Base-by-base conservation (phyloP, 2,113 vertebrate species). In the Stomatorhinus ivindoensis region DNA sequence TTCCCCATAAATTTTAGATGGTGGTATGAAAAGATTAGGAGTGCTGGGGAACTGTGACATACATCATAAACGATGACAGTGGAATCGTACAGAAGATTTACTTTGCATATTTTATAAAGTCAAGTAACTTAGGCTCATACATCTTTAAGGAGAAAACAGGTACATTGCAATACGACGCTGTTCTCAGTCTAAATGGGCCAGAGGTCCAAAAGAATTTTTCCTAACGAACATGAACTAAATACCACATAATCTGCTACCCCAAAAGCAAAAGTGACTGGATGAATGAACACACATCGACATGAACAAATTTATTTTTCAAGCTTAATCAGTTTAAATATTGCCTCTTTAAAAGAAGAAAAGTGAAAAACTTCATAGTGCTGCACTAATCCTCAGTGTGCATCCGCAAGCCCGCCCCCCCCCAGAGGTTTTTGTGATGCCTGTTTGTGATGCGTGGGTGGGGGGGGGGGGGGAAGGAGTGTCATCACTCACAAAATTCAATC, bases 101-200 rank as follows among this genome's bases (percentile, higher is more conserved):
- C 83, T 85, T 84, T 46, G 42, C 46, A 85, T 85, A 85, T 47
- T 85, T 85, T 85, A 85, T 85, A 50, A 85, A 85, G 83, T 44
- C 82, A 46, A 46, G 48, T 84, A 84, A 84, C 39, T 84, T 84
- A 84, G 42, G 19, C 44, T 44, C 42, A 46, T 84, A 85, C 83
- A 85, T 76, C n/a, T 48, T 24, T 27, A n/a, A 85, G 47, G 44
- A 46, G 83, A 48, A 76, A 85, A 85, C 83, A 47, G 42, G 21
- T 47, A 85, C 83, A 85, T 85, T n/a, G 47, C 42, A 85, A 86
- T 31, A 86, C 10, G 24, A 86, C 27, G 46, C 83, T 42, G 73
- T 13, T 13, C n/a, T 69, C 9, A 13, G 10, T 19, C 73, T 80
- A 80, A 80, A 42, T 42, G 42, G 73, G 69, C 31, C 69, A 73